Base-by-base conservation (phyloP, 2,797 vertebrate genomes). In the Galagoides demidoff region DNA sequence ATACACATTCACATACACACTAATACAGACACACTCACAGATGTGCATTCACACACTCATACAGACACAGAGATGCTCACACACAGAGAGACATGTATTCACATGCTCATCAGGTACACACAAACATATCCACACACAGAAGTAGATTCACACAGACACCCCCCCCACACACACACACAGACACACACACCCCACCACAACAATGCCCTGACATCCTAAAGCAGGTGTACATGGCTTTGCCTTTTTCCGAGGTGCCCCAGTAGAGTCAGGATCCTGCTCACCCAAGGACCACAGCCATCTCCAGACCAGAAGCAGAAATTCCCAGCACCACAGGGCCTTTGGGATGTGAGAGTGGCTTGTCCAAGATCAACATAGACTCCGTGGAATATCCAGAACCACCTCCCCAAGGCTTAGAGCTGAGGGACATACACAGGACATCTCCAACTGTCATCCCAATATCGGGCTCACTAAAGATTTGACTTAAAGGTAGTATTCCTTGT, bases 391-490 rank as follows among this genome's bases (percentile, higher is more conserved):
- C 59, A 57, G 81, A 45, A 12, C 7, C 2, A 25, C 25, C 39
- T 61, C 5, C 25, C 20, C 31, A 9, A 11, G 55, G 29, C 31
- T 9, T 37, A 9, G 71, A 68, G 43, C 63, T 9, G 2, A n/a
- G 45, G 43, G 14, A 6, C 31, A 2, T 0, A 6, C 57, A 7
- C 27, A 37, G 45, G 8, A 7, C 34, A 11, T 1, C 20, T 31
- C 27, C 2, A 45, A 22, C 13, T 61, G 82, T 10, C 4, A 43
- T 57, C 29, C 31, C 2, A 11, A 5, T 16, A 3, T 12, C 0
- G 0, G 29, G 7, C 29, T 45, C 70, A 13, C 1, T 29, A 7
- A 55, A 71, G 45, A 61, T 57, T 52, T 43, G 39, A 43, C 63
- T 84, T 49, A 55, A 39, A 10, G 2, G 8, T 4, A 1, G 19